Evolutionary conservation across 2,888 invertebrate genomes (phyloP), one percentile per base, ranked within the genome.

Genomic region (Melanchra persicariae): DNA sequence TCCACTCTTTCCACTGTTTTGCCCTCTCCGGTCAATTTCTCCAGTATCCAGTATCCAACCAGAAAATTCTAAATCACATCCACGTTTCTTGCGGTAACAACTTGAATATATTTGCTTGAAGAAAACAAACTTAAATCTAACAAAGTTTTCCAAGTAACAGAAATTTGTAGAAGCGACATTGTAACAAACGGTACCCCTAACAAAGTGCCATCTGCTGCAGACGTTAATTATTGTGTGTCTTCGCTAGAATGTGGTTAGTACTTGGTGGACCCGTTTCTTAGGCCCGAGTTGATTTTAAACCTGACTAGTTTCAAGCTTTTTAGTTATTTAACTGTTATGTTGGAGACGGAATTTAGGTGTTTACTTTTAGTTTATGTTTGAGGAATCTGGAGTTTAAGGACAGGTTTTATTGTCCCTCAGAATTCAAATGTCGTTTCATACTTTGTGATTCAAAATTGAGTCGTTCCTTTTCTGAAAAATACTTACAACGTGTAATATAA

Each of bases 151-250:
- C n/a, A 49, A 79, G 79, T 60, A 61, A 51, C 57, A 47, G n/a
- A 51, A 59, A 79, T 45, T 52, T 62, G 12, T 45, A 37, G 37
- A 8, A 24, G 37, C 30, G 24, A 57, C 60, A 45, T 49, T 34
- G 54, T 72, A 57, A 60, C 49, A 51, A 72, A 61, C 30, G 62
- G 24, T 58, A 52, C 73, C 15, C 24, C 34, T 69, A 22, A 55
- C 34, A 62, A 57, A 47, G 17, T 30, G 30, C n/a, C 73, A 57
- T 51, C 62, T 77, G 59, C 40, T 62, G 2, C 15, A 12, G 37
- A 62, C 73, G n/a, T 61, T 72, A 60, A 74, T 78, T 79, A 79
- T 72, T 51, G 49, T 61, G 26, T 45, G 45, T 57, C 40, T 45
- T 34, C 34, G 22, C 24, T 54, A 19, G 19, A 19, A n/a, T 49